Base-by-base conservation (phyloP, 2,797 vertebrate genomes). In the Potorous gilbertii region DNA sequence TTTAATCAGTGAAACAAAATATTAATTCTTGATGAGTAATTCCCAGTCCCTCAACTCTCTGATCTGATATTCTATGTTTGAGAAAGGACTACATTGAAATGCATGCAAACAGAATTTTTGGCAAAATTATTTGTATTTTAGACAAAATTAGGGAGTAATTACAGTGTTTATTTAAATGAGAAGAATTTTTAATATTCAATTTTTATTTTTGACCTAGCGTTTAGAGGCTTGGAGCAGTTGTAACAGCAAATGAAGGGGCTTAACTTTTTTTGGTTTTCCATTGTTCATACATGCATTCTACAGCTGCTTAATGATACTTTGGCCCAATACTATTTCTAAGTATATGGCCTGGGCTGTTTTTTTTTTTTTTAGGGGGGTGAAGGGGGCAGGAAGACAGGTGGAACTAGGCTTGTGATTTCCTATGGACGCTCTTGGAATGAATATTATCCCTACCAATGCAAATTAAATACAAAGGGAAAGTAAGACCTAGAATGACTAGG, bases 31-130 rank as follows among this genome's bases (percentile, higher is more conserved):
- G 87, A n/a, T 74, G 12, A 94, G 3, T 57, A 87, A 92, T 56
- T 57, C 52, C 96, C 40, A 94, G 56, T 94, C 93, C 93, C 92
- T 95, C 97, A 90, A 91, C 54, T 95, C 94, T 91, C 4, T 87
- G 91, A 95, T 54, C 29, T 57, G 54, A 87, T n/a, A 54, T 54
- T n/a, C 5, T 11, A 92, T 91, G 91, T 95, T 54, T 90, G 91
- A 91, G 87, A 66, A 81, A 93, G 62, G 56, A 94, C 74, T 98
- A 94, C 96, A 94, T 97, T 91, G 94, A 95, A 97, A 46, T 96
- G 96, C 97, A 97, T 95, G 97, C 96, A 97, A 94, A 93, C 28
- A 96, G 93, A 92, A 92, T 59, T 50, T 94, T 96, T 95, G 92
- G 94, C 95, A 93, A 91, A 46, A 3, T 46, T 96, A 54, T 93